Conservation (phyloP, 2,797 vertebrate species). For the Trematomus bernacchii region DNA sequence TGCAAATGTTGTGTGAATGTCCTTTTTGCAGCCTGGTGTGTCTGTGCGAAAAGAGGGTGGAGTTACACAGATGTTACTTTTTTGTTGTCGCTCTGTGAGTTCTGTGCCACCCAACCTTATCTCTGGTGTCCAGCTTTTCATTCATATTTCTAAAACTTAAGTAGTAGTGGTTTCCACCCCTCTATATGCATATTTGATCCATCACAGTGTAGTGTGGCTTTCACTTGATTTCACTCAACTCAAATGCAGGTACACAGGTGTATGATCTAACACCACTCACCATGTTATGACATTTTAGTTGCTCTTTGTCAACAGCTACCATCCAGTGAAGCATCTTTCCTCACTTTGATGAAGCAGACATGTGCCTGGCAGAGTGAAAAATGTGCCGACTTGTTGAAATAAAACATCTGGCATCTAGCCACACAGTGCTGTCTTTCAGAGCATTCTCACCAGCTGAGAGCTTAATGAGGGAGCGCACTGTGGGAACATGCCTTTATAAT, state of each 20-base stretch:
- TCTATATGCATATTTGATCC: not conserved
- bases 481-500: constrained; percentile 72
- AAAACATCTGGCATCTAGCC: constrained; percentile 77
- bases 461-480: constrained; percentile 76
- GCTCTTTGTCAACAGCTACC: constrained; percentile 25
- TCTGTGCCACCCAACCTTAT: not conserved
- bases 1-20: constrained; percentile 50
- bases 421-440: constrained; percentile 67
- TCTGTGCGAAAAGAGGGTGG: constrained; percentile 33
- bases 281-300: constrained; percentile 47
- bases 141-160: not conserved
- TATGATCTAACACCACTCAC: constrained; percentile 24
- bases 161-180: not conserved
- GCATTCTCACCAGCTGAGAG: constrained; percentile 75
- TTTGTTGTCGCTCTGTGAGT: not conserved
- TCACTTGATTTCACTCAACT: not conserved
- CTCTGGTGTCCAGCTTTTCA: not conserved
- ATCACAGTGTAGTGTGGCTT: not conserved
- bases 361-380: constrained; percentile 66
- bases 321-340: constrained; percentile 48
- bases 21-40: constrained; percentile 38
- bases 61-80: constrained; percentile 20
- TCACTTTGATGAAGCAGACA: constrained; percentile 51
- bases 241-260: constrained; percentile 38
- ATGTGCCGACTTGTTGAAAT: constrained; percentile 77